Evolutionary conservation across 1,140 invertebrate species (phyloP), one percentile per base, ranked within the genome.

Genomic region (Oscheius sp.): DNA sequence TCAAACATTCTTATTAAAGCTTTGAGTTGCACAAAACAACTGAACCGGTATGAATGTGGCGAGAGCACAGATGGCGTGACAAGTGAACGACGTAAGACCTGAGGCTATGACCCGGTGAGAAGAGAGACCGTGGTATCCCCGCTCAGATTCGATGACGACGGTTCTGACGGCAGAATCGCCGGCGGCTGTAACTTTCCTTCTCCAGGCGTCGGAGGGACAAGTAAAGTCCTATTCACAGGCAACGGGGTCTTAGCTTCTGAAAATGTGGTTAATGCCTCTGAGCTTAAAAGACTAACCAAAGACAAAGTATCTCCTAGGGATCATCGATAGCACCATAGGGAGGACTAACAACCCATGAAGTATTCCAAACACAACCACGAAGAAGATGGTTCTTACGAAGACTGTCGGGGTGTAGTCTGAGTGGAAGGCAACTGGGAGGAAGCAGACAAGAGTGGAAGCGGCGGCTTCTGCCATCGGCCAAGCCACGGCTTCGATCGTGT

Each of bases 401-500:
- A 85, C 61, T 7, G 32, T 63, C 36, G 71, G 67, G 4, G 58
- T 74, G 71, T 73, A 73, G 46, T 71, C 95, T 62, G 92, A 91
- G 0, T 93, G 93, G 35, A 95, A 86, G 3, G 92, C 86, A 0
- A 97, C 85, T 0, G 93, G 92, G 0, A 92, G 86, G 18, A 97
- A 90, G 63, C 94, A 94, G 0, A 97, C 85, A 28, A 97, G 91
- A 0, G 95, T 97, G 3, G 93, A 95, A 0, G 91, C 86, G 0
- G 93, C 93, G 29, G 79, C 77, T 42, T 97, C 94, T 15, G 96
- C 88, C 73, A 97, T 95, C 0, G 95, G 94, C 29, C 95, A 86
- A 1, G 93, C 95, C 0, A 97, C 86, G 0, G 91, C 65, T 42
- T 69, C 63, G 15, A 92, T 89, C 0, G 92, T 89, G 28, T 87